Conservation (phyloP, 2,113 vertebrate species). For the Aviceda subcristata region DNA sequence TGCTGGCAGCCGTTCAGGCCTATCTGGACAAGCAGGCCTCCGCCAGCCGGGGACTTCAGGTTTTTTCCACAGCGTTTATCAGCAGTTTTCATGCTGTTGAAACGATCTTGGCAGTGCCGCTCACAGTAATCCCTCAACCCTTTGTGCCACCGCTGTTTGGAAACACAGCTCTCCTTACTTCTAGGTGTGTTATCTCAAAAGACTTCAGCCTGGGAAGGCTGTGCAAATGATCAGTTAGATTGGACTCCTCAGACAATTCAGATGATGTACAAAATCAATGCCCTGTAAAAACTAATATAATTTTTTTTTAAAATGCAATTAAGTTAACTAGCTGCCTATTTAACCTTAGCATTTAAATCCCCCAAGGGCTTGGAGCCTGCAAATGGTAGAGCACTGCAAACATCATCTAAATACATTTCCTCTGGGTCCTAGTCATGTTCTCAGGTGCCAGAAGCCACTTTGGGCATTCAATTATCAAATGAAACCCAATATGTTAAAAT, state of each 20-base stretch:
- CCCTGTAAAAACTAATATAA: constrained; percentile 17
- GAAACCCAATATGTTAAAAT: not conserved
- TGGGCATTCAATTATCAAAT: not conserved
- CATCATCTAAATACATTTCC: not conserved
- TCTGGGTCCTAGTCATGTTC: not conserved
- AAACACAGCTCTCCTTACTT: not conserved
- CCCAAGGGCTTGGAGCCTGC: not conserved
- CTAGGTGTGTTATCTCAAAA: constrained; percentile 1
- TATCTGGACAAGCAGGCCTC: constrained; percentile 61
- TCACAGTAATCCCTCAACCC: constrained; percentile 27
- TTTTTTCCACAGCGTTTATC: constrained; percentile 49
- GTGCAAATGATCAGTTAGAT: not conserved
- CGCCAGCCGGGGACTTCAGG: constrained; percentile 8
- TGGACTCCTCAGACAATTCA: not conserved
- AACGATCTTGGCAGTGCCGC: constrained; percentile 48
- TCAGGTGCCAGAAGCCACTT: not conserved
- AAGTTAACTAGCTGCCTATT: constrained; percentile 6
- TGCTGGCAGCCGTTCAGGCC: constrained; percentile 57
- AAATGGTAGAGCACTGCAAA: not conserved
- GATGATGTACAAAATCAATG: constrained; percentile 10
- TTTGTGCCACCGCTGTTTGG: not conserved
- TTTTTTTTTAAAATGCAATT: not conserved
- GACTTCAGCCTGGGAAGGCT: not conserved
- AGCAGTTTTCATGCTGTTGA: constrained; percentile 56
- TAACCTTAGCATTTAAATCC: not conserved